These are phyloP conservation scores for Urocynchramus pylzowi DNA, from an alignment of 2,113 vertebrate species.

Conservation along the genomic window DNA sequence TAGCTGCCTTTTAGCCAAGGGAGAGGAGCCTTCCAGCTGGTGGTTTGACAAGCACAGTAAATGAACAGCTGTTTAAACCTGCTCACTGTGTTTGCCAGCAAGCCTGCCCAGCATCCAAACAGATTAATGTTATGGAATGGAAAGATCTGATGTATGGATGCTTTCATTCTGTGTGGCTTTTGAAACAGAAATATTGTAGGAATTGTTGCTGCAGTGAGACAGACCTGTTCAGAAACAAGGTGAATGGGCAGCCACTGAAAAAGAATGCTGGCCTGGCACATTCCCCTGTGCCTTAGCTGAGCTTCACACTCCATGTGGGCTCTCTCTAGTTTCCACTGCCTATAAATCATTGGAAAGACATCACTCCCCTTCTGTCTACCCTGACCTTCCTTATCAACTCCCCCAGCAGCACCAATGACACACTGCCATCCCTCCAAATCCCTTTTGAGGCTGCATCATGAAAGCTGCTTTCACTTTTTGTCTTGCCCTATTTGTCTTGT, in stretches of 20 bases:
- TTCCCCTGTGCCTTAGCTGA: not conserved
- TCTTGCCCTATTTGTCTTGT: not conserved
- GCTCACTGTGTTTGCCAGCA: not conserved
- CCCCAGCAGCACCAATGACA: not conserved
- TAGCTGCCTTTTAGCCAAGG: not conserved
- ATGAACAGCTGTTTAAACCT: conserved; percentile 12
- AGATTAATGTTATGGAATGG: not conserved
- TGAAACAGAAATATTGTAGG: not conserved
- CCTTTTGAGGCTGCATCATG: not conserved
- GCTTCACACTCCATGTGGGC: not conserved
- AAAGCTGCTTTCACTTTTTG: not conserved
- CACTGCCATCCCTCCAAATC: not conserved
- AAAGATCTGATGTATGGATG: not conserved
- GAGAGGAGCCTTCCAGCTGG: not conserved
- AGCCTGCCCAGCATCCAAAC: not conserved
- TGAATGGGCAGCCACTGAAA: not conserved
- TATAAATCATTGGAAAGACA: not conserved
- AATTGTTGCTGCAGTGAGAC: not conserved
- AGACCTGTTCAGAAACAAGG: conserved; percentile 4
- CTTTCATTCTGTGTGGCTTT: not conserved
- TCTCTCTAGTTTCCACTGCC: not conserved
- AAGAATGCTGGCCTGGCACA: conserved; percentile 43
- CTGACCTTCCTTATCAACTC: not conserved
- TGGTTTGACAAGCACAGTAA: not conserved
- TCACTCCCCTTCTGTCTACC: not conserved